These are phyloP conservation scores for Scaptomyza flava DNA, from an alignment of 2,888 invertebrate genomes.

Conservation along the genomic window DNA sequence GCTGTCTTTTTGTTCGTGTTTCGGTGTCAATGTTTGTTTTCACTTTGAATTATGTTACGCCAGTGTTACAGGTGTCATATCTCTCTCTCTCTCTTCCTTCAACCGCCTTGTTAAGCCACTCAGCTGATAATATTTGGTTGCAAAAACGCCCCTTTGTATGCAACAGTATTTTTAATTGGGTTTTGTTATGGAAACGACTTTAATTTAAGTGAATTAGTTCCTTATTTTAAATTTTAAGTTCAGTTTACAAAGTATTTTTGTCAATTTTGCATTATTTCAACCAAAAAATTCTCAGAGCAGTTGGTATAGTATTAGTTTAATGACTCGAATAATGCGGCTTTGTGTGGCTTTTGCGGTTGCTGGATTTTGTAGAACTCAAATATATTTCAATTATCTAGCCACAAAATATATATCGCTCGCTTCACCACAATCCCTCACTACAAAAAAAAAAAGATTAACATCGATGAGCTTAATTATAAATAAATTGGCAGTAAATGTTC, in stretches of 20 bases:
- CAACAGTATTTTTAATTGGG: conserved; percentile 13
- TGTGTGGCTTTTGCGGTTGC: conserved; percentile 17
- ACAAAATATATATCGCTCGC: conserved; percentile 25
- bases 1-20: neutral
- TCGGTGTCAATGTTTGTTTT: conserved; percentile 72
- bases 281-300: neutral
- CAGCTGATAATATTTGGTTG: conserved; percentile 16
- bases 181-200: neutral
- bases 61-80: conserved; percentile 14
- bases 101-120: conserved; percentile 4
- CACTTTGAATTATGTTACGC: conserved; percentile 71
- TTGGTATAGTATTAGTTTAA: conserved; percentile 2
- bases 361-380: neutral
- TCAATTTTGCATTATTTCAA: neutral
- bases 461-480: conserved; percentile 7
- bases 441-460: neutral
- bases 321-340: neutral
- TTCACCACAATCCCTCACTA: conserved; percentile 21
- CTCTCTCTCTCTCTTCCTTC: no score
- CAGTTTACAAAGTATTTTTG: no score
- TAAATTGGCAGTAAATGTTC: neutral
- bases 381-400: conserved; percentile 21
- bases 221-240: no score
- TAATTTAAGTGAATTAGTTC: no score
- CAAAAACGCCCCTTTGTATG: conserved; percentile 29